Evolutionary conservation across 2,888 invertebrate genomes (phyloP).

Genomic region (Sinopyrophorus schimmeli): DNA sequence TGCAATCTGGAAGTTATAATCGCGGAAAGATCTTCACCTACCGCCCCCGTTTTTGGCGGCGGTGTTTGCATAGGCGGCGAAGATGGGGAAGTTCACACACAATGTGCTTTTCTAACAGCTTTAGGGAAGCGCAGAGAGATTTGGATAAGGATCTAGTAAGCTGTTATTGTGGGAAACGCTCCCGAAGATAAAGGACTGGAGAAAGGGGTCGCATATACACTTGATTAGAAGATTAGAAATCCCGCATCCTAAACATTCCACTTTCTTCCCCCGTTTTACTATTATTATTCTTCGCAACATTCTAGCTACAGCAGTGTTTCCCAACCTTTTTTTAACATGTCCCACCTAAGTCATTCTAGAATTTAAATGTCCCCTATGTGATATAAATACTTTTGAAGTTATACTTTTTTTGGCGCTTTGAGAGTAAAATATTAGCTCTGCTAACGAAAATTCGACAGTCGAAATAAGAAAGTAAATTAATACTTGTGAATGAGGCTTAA

Average conservation of each 20-base stretch:
- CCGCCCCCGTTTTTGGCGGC: conserved; percentile 1
- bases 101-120: conserved; percentile 28
- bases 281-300: conserved; percentile 10
- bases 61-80: conserved; percentile 29
- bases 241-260: conserved; percentile 11
- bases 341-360: too few species aligned
- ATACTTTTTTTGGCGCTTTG: too few species aligned
- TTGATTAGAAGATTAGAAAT: conserved; percentile 22
- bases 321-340: too few species aligned
- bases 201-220: conserved; percentile 13
- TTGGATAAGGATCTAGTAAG: conserved; percentile 25
- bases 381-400: too few species aligned
- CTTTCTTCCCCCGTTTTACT: conserved; percentile 3
- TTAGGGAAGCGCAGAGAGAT: conserved; percentile 12
- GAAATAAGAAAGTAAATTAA: too few species aligned
- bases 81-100: conserved; percentile 27
- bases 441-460: too few species aligned
- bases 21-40: conserved; percentile 29
- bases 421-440: too few species aligned
- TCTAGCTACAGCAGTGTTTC: too few species aligned
- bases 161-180: conserved; percentile 26
- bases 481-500: too few species aligned
- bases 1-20: conserved; percentile 38
- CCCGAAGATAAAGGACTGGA: conserved; percentile 14
- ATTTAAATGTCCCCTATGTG: too few species aligned